A percentile compares a stretch with the other conserved stretches of the same genome.
phyloP scores from a whole-genome alignment of 1,140 invertebrate species.

The Portunus trituberculatus region DNA sequence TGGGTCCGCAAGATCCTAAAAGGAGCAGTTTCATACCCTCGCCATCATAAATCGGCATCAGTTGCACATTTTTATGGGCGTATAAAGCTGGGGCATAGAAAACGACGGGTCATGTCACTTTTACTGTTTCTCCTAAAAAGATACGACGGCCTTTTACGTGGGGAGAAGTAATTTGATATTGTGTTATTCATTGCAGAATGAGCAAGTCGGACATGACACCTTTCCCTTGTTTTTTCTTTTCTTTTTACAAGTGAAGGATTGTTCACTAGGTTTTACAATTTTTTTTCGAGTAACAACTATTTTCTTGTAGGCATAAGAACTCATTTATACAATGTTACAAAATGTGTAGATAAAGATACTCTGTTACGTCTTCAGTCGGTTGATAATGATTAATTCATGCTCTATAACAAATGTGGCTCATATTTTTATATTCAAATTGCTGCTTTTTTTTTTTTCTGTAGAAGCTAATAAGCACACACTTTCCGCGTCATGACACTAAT shows the following conservation, averaged over 20 bases:
- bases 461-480: not conserved
- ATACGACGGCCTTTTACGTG: conserved; percentile 69
- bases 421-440: not conserved
- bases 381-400: not conserved
- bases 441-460: not conserved
- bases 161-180: conserved; percentile 70
- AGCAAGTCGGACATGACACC: not conserved
- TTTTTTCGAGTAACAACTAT: not conserved
- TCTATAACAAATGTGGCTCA: not conserved
- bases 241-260: not conserved
- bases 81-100: conserved; percentile 67
- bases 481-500: not conserved
- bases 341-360: not conserved
- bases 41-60: conserved; percentile 72
- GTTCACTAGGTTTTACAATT: not conserved
- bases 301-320: too few relatives aligned
- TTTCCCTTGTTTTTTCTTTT: not conserved
- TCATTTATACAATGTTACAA: too few relatives aligned
- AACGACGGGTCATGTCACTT: conserved; percentile 68
- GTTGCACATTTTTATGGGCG: conserved; percentile 72
- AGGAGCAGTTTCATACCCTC: conserved; percentile 65
- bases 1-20: conserved; percentile 62
- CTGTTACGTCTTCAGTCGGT: not conserved
- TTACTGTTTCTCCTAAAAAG: conserved; percentile 70
- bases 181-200: conserved; percentile 70